Conservation (phyloP, 2,113 vertebrate species). For the Emydocephalus ijimae region DNA sequence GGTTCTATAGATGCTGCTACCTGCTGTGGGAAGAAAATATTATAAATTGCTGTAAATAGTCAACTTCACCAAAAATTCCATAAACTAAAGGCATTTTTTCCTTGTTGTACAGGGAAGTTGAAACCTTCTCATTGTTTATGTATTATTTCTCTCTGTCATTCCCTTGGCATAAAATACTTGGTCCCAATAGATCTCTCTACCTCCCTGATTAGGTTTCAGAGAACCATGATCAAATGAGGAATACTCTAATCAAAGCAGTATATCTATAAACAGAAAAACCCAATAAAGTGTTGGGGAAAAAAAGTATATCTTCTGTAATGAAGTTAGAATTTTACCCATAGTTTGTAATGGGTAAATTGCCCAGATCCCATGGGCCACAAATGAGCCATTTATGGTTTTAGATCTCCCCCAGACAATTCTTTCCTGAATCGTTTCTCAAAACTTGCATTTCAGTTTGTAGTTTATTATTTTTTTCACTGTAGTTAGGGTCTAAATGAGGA, state of each 20-base stretch:
- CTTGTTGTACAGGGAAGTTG: not conserved
- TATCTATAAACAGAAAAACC: not conserved
- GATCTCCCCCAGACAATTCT: not conserved
- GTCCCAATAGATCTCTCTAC: not conserved
- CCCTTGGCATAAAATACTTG: not conserved
- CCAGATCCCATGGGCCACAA: not conserved
- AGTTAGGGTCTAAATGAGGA: not conserved
- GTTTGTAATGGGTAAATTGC: not conserved
- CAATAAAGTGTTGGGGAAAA: not conserved
- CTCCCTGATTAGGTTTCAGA: not conserved
- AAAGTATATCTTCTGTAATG: not conserved
- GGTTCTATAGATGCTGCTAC: not conserved
- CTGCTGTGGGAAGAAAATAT: not conserved
- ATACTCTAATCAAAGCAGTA: not conserved
- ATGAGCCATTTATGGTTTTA: not conserved
- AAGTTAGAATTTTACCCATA: not conserved
- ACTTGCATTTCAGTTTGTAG: not conserved
- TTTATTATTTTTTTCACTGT: not conserved
- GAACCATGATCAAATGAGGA: not conserved
- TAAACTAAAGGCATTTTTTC: not conserved
- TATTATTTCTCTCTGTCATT: not conserved
- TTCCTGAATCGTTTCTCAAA: not conserved
- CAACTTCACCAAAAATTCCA: not conserved
- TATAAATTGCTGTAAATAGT: not conserved
- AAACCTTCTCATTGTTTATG: not conserved